Base-by-base conservation (phyloP, 2,113 vertebrate genomes). In the Apaloderma vittatum region DNA sequence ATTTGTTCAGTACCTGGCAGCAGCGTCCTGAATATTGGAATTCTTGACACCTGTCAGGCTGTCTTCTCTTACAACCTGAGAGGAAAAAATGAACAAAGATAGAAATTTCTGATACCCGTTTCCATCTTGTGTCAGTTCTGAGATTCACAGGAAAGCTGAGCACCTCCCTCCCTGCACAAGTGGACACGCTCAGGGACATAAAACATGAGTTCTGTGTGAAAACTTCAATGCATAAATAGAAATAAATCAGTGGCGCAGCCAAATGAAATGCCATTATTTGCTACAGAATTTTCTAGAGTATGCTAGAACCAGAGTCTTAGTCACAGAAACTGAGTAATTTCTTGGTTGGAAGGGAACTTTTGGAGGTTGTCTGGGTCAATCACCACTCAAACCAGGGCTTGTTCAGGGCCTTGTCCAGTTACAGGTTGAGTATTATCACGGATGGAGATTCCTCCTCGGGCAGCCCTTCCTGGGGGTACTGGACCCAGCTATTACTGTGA, bases 21-120 rank as follows among this genome's bases (percentile, higher is more conserved):
- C 88, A 80, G 98, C 96, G 68, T 99, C 99, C 75, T 98, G 98
- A 85, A 98, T 27, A 92, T 83, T 98, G 80, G 98, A 97, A 95
- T 98, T 99, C 97, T 99, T 99, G 72, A 98, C 98, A 94, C 94
- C 97, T 36, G 94, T 83, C 75, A 96, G 22, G 37, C 59, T 93
- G 48, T 99, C 99, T 82, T 99, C 99, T 98, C 96, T 97, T 78
- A 96, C 17, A 5, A 96, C 96, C 99, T 99, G 90, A 62, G 66
- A 96, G 70, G 87, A 96, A 97, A 79, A 94, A 67, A 72, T 48
- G 55, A 94, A 84, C 16, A 87, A 58, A 93, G 43, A 57, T 3
- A 30, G 1, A 57, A 9, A 48, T 20, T 89, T 76, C 68, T 68
- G 52, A 84, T 40, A 78, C 2, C 4, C 17, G 27, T 49, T 87